Evolutionary conservation across 2,113 vertebrate species (phyloP).

Genomic region (Aptenodytes forsteri): DNA sequence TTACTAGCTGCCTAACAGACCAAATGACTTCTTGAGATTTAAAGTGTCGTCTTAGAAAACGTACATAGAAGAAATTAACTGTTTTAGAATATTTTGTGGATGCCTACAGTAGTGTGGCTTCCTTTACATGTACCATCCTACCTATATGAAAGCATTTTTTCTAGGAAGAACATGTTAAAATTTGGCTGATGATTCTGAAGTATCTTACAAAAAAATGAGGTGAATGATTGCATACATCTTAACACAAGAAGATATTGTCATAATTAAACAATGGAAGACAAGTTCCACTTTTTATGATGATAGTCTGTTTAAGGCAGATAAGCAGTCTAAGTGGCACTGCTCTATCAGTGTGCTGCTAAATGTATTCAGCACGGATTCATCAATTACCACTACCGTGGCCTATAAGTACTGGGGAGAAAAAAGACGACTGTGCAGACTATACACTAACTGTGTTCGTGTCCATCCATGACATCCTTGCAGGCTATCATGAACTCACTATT

Average conservation of each 20-base stretch:
- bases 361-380: background rate
- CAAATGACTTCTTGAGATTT: background rate
- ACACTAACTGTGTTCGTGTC: background rate
- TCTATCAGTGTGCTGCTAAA: background rate
- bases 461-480: background rate
- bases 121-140: background rate
- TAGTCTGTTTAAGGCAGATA: constrained; percentile 2
- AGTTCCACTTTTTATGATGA: background rate
- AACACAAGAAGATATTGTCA: background rate
- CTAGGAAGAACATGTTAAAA: background rate
- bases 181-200: background rate
- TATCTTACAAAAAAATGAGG: background rate
- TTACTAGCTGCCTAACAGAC: background rate
- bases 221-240: background rate
- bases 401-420: background rate
- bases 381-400: background rate
- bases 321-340: background rate
- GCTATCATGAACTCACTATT: background rate
- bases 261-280: background rate
- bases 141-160: background rate
- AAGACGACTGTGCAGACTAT: background rate
- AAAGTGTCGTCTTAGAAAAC: background rate
- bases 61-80: background rate
- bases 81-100: background rate
- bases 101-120: background rate